Evolutionary conservation across 2,113 vertebrate genomes (phyloP).

Genomic region (Ochotona princeps): DNA sequence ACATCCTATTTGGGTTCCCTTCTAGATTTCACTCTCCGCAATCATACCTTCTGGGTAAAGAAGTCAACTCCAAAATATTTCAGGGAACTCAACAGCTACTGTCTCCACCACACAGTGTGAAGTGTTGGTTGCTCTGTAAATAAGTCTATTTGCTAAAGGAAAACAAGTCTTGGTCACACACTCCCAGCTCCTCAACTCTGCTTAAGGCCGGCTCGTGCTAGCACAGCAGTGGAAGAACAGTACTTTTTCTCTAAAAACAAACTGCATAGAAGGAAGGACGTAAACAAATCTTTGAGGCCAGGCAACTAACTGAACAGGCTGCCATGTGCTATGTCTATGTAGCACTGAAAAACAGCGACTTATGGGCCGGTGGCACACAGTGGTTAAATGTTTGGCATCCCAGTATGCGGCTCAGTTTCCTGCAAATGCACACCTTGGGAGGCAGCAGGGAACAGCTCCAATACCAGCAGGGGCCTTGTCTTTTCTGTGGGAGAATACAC

Average conservation of each 20-base stretch:
- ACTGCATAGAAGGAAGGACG: background rate
- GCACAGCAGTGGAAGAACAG: background rate
- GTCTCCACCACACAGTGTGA: background rate
- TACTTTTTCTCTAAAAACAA: background rate
- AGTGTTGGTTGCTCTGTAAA: background rate
- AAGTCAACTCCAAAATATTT: conserved; percentile 23
- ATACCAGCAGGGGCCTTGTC: too few species aligned
- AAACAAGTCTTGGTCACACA: background rate
- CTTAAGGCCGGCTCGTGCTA: background rate
- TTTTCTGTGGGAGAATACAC: too few species aligned
- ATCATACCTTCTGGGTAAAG: background rate
- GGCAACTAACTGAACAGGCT: background rate
- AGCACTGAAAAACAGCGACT: background rate
- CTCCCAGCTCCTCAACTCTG: background rate
- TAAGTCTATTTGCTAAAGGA: conserved; percentile 2
- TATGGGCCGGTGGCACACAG: too few species aligned
- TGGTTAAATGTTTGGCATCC: too few species aligned
- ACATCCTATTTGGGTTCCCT: background rate
- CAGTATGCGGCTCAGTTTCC: too few species aligned
- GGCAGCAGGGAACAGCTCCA: too few species aligned
- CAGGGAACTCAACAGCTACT: background rate
- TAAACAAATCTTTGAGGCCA: background rate
- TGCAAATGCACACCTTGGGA: too few species aligned
- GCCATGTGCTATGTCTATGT: background rate
- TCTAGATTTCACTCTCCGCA: background rate